phyloP scores from a whole-genome alignment of 2,888 invertebrate genomes.

The Calameuta pallipes region DNA sequence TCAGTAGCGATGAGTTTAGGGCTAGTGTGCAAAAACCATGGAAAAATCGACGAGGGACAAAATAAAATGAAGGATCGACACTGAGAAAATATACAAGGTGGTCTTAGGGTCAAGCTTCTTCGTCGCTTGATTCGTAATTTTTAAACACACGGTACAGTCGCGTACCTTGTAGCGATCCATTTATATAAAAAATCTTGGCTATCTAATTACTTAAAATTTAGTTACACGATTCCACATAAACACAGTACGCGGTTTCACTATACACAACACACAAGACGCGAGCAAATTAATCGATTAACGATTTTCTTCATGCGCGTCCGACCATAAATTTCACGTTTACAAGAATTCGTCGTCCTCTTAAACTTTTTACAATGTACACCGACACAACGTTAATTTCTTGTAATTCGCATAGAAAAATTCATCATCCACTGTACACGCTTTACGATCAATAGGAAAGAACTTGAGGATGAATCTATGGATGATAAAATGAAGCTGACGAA shows the following conservation, averaged over 20 bases:
- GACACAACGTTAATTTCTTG: background rate
- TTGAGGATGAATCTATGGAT: background rate
- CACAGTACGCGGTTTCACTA: background rate
- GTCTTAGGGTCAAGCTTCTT: background rate
- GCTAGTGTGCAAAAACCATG: background rate
- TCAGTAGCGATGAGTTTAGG: background rate
- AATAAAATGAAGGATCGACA: background rate
- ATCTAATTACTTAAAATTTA: background rate
- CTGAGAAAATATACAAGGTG: background rate
- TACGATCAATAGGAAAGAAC: no score
- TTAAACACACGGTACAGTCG: background rate
- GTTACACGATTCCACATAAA: background rate
- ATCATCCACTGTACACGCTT: no score
- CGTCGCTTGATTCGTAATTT: background rate
- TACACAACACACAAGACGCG: background rate
- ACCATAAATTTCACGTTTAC: background rate
- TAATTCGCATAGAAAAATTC: background rate
- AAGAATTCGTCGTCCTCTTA: no score
- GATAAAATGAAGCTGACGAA: background rate
- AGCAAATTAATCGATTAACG: background rate
- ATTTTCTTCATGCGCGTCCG: background rate
- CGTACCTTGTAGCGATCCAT: background rate
- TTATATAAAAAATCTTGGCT: background rate
- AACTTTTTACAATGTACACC: background rate
- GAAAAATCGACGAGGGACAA: background rate